Conservation (phyloP, 2,797 vertebrate species). For the Oceanodroma leucorhoa region DNA sequence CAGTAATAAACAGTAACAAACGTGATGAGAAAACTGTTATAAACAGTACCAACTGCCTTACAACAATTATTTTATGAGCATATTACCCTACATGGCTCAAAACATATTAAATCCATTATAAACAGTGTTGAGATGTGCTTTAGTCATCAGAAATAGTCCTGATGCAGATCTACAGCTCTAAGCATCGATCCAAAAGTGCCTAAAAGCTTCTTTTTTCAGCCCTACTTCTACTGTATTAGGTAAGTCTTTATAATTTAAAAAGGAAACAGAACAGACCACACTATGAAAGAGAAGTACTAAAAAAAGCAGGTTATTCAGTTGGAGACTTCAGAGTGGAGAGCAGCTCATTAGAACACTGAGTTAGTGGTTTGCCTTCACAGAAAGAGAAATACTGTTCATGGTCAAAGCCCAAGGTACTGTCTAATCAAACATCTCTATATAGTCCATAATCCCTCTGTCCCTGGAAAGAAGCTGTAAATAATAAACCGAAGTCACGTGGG, state of each 20-base stretch:
- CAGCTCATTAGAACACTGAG: background rate
- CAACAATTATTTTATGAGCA: background rate
- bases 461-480: slow-evolving; percentile 52
- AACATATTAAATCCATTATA: background rate
- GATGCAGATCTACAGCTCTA: background rate
- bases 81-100: background rate
- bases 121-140: background rate
- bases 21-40: background rate
- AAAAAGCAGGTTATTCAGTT: background rate
- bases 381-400: background rate
- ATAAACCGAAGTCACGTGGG: background rate
- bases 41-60: background rate
- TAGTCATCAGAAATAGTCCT: background rate
- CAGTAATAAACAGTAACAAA: background rate
- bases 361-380: background rate
- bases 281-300: background rate
- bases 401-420: background rate
- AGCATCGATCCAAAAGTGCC: background rate
- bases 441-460: background rate
- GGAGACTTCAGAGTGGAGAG: background rate
- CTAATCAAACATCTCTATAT: background rate
- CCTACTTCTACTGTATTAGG: background rate
- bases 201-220: background rate
- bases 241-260: background rate
- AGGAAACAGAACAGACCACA: background rate